phyloP scores from a whole-genome alignment of 2,113 vertebrate species.

The Pheucticus melanocephalus region DNA sequence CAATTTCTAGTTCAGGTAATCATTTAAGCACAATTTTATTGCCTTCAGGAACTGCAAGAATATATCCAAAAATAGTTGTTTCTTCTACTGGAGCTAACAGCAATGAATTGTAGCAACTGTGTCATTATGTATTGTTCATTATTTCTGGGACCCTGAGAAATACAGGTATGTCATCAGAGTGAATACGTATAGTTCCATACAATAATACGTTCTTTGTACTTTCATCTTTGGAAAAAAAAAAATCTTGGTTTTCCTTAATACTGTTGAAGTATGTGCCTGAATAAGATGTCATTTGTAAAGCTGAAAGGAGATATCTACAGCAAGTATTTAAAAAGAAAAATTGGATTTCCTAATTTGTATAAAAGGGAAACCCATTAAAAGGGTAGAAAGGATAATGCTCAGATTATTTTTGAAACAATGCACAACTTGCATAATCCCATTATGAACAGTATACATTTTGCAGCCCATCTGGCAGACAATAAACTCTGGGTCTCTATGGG shows the following conservation, averaged over 20 bases:
- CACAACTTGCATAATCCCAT: conserved; percentile 73
- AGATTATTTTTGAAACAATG: conserved; percentile 74
- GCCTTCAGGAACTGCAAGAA: neutral
- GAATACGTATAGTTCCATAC: neutral
- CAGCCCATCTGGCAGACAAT: conserved; percentile 70
- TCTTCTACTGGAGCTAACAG: neutral
- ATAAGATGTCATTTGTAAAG: conserved; percentile 60
- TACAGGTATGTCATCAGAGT: neutral
- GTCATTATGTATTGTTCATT: neutral
- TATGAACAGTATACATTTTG: conserved; percentile 66
- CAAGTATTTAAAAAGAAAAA: conserved; percentile 64
- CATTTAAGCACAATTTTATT: neutral
- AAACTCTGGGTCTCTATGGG: conserved; percentile 44
- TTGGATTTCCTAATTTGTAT: conserved; percentile 68
- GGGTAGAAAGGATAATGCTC: conserved; percentile 57
- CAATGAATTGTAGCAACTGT: neutral
- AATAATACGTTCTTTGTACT: conserved; percentile 52
- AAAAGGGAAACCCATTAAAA: conserved; percentile 56
- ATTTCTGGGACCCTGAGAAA: conserved; percentile 39
- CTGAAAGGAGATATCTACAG: conserved; percentile 70
- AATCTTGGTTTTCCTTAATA: conserved; percentile 53
- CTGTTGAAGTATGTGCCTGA: conserved; percentile 50
- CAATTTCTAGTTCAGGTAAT: neutral
- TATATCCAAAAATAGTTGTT: neutral
- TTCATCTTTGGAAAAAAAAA: conserved; percentile 17